These are phyloP conservation scores for Pelvicachromis taeniatus DNA, from an alignment of 2,113 vertebrate species.

Conservation along the genomic window DNA sequence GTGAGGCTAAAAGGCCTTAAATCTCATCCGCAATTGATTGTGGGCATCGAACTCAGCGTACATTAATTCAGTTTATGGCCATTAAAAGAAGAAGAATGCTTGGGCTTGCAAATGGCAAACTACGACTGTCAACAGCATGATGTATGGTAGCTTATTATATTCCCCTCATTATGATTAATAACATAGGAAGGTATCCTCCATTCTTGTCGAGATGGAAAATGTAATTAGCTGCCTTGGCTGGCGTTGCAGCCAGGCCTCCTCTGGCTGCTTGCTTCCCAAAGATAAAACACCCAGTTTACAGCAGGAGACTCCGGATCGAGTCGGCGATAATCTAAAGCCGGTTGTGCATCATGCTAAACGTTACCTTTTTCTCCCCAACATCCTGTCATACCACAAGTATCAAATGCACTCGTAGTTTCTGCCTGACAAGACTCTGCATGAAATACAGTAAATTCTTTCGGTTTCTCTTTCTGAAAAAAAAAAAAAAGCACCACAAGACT, in stretches of 20 bases:
- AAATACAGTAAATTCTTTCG: neutral
- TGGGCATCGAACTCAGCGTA: slow-evolving; percentile 22
- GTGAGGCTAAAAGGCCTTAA: slow-evolving; percentile 50
- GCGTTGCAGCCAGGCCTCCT: slow-evolving; percentile 54
- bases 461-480: neutral
- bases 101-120: slow-evolving; percentile 69
- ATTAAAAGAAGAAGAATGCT: slow-evolving; percentile 71
- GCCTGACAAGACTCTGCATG: neutral
- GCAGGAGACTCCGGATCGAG: neutral
- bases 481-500: neutral
- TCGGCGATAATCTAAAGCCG: neutral
- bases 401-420: neutral
- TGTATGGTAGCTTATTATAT: slow-evolving; percentile 72
- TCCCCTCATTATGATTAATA: slow-evolving; percentile 79
- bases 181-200: slow-evolving; percentile 69
- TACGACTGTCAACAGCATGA: slow-evolving; percentile 67
- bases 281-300: slow-evolving; percentile 54
- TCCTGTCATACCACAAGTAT: neutral
- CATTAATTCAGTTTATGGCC: slow-evolving; percentile 70
- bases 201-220: slow-evolving; percentile 74
- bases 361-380: neutral
- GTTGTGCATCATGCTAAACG: neutral
- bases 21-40: slow-evolving; percentile 62
- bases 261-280: slow-evolving; percentile 36
- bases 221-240: slow-evolving; percentile 70